These are phyloP conservation scores for Coracopsis vasa DNA, from an alignment of 2,113 vertebrate species.

Conservation along the genomic window DNA sequence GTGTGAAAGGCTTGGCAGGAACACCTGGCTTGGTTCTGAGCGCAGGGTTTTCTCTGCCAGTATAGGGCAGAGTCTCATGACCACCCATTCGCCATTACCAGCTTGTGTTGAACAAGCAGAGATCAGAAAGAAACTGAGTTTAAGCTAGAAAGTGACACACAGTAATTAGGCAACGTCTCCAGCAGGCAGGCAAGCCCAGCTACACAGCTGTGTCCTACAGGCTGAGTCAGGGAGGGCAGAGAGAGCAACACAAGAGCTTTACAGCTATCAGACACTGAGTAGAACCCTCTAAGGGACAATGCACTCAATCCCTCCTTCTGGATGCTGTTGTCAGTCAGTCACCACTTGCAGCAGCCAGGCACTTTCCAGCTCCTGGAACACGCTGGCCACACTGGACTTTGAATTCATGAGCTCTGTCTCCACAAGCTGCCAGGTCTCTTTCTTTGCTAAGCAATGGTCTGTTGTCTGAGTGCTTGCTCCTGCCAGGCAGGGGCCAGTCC, in stretches of 20 bases:
- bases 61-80: background rate
- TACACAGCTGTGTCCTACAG: background rate
- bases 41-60: background rate
- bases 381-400: background rate
- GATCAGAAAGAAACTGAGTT: background rate
- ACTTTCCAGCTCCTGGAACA: background rate
- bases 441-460: background rate
- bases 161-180: constrained; percentile 6
- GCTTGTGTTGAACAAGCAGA: background rate
- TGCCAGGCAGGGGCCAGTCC: background rate
- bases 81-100: background rate
- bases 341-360: background rate
- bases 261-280: background rate
- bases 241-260: background rate
- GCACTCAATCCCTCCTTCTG: background rate
- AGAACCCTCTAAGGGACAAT: background rate
- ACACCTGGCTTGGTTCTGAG: background rate
- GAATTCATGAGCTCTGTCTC: background rate
- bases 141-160: background rate
- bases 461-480: background rate
- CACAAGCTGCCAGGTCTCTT: background rate
- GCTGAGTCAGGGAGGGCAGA: background rate
- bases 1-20: background rate
- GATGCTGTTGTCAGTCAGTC: background rate
- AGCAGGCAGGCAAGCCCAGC: background rate